A percentile compares a stretch with the other conserved stretches of the same genome.
phyloP scores from a whole-genome alignment of 2,113 vertebrate genomes.

The Plectropomus leopardus region DNA sequence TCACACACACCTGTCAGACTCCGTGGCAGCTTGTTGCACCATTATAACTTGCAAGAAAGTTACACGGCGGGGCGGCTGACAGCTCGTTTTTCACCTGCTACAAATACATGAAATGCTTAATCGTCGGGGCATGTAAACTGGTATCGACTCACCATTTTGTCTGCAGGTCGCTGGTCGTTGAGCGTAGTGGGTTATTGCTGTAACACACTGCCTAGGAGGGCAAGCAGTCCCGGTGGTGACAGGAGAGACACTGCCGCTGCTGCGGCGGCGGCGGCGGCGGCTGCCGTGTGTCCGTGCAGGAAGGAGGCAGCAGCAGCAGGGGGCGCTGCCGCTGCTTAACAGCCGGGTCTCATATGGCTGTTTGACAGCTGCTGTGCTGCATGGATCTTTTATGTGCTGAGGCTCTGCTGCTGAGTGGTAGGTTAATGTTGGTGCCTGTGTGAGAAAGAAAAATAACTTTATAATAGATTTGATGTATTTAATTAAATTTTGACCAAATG shows the following conservation, averaged over 20 bases:
- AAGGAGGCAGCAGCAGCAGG: not conserved
- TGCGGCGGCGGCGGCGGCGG: conserved; percentile 48
- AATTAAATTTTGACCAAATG: not conserved
- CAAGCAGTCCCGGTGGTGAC: conserved; percentile 80
- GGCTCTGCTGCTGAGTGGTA: not conserved
- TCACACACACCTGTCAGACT: conserved; percentile 29
- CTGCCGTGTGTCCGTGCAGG: conserved; percentile 5
- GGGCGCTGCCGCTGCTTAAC: conserved; percentile 46
- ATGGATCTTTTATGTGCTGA: too few relatives aligned
- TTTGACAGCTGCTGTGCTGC: too few relatives aligned
- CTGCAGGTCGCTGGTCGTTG: conserved; percentile 80
- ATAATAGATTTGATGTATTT: not conserved
- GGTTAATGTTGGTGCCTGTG: too few relatives aligned
- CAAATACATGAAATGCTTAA: not conserved
- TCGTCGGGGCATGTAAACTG: fast-evolving
- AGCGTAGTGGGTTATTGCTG: conserved; percentile 47
- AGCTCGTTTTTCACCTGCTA: not conserved
- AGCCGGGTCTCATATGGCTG: too few relatives aligned
- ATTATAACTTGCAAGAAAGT: conserved; percentile 4
- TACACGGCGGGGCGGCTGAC: not conserved
- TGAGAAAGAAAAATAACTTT: not conserved
- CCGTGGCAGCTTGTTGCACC: conserved; percentile 21
- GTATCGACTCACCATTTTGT: conserved; percentile 89
- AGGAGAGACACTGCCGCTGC: conserved; percentile 55
- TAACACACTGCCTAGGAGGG: conserved; percentile 80